phyloP scores from a whole-genome alignment of 2,113 vertebrate genomes.

The Salvelinus namaycush region DNA sequence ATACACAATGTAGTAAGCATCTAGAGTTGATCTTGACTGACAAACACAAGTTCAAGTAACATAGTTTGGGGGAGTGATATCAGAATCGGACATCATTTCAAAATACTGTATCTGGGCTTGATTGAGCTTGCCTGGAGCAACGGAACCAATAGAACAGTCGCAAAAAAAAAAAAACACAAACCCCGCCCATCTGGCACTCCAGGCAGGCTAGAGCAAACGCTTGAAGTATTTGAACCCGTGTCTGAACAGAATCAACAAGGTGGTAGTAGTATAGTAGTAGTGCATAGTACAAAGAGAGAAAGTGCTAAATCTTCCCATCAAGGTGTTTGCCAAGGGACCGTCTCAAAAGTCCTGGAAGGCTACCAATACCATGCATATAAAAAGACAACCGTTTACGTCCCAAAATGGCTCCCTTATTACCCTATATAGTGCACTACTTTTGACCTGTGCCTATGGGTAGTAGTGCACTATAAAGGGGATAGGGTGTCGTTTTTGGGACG shows the following conservation, averaged over 20 bases:
- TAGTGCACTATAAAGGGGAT: too few species aligned
- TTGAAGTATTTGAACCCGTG: too few species aligned
- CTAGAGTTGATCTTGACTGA: conserved; percentile 54
- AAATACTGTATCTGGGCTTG: conserved; percentile 1
- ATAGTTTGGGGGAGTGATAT: conserved; percentile 29
- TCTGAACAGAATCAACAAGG: conserved; percentile 46
- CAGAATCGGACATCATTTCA: too few species aligned
- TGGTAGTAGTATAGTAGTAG: conserved; percentile 55
- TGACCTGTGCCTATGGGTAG: too few species aligned
- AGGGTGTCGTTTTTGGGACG: neutral
- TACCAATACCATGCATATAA: conserved; percentile 66
- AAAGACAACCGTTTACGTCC: conserved; percentile 23
- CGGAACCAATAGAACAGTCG: too few species aligned
- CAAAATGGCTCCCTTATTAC: too few species aligned
- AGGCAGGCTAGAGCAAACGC: too few species aligned
- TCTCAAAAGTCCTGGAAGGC: conserved; percentile 63
- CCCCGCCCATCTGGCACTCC: too few species aligned
- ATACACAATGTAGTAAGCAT: conserved; percentile 69
- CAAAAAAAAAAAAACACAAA: too few species aligned
- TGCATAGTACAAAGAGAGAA: conserved; percentile 78
- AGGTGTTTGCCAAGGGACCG: conserved; percentile 65
- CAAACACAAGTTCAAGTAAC: conserved; percentile 58
- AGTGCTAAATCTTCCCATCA: conserved; percentile 73
- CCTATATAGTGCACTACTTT: too few species aligned
- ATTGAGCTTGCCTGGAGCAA: too few species aligned